These are phyloP conservation scores for Tetranychus truncatus DNA, from an alignment of 2,888 invertebrate genomes.

Conservation along the genomic window DNA sequence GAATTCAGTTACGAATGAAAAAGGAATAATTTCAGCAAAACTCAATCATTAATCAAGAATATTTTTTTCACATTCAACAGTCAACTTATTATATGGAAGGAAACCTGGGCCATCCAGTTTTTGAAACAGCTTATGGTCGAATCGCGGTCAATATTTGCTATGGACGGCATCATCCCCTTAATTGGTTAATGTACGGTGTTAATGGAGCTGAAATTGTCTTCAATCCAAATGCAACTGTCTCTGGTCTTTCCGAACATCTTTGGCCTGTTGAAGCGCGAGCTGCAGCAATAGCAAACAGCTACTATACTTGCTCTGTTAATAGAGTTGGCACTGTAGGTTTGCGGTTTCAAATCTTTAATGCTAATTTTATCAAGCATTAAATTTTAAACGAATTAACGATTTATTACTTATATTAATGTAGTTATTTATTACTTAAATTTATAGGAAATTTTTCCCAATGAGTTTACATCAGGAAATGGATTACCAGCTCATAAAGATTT, in stretches of 20 bases:
- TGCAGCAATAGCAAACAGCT: conserved; percentile 87
- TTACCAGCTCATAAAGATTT: conserved; percentile 53
- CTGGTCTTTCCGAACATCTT: conserved; percentile 57
- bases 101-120: conserved; percentile 80
- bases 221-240: conserved; percentile 83
- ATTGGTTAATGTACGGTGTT: conserved; percentile 91
- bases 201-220: conserved; percentile 98
- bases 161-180: conserved; percentile 88
- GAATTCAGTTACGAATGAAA: too few species aligned
- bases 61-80: conserved; percentile 29
- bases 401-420: conserved; percentile 6
- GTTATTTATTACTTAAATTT: conserved; percentile 11
- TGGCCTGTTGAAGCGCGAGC: conserved; percentile 89
- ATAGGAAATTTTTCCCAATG: conserved; percentile 47
- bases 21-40: too few species aligned
- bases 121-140: conserved; percentile 53
- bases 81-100: conserved; percentile 88
- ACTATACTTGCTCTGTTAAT: conserved; percentile 79
- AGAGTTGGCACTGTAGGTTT: conserved; percentile 60
- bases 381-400: background rate
- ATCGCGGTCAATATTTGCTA: conserved; percentile 93
- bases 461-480: conserved; percentile 68
- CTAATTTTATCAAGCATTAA: background rate
- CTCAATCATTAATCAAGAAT: background rate
- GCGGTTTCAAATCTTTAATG: too few species aligned